A percentile compares a stretch with the other conserved stretches of the same genome.
These are phyloP conservation scores for Mellilla xanthometata DNA, from an alignment of 2,888 invertebrate genomes.

Conservation along the genomic window DNA sequence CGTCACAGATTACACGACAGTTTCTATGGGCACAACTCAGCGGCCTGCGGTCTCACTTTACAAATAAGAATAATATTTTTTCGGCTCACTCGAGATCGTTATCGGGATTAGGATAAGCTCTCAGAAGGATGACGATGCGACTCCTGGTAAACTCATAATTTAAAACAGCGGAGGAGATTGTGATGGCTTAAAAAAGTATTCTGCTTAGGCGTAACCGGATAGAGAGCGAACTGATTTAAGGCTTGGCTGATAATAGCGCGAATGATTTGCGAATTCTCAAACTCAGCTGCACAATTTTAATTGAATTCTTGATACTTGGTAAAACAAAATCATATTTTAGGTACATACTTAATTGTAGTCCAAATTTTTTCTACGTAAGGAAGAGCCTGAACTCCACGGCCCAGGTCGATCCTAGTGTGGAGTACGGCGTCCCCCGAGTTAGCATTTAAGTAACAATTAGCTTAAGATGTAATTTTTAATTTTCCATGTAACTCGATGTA, in stretches of 20 bases:
- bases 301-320: too few relatives aligned
- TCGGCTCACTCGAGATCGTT: constrained; percentile 37
- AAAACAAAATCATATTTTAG: background rate
- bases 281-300: background rate
- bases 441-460: too few relatives aligned
- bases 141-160: constrained; percentile 25
- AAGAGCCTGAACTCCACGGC: too few relatives aligned
- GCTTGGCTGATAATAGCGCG: background rate
- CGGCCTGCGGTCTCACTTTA: constrained; percentile 31
- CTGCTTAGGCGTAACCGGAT: constrained; percentile 8
- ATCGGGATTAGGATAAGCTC: constrained; percentile 35
- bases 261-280: constrained; percentile 5
- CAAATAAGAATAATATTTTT: constrained; percentile 46
- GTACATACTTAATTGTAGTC: too few relatives aligned
- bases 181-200: constrained; percentile 20
- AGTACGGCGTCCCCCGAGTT: too few relatives aligned
- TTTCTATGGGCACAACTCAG: constrained; percentile 5
- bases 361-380: too few relatives aligned
- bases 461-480: too few relatives aligned
- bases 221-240: constrained; percentile 5
- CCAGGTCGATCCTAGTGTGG: too few relatives aligned
- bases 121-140: constrained; percentile 35
- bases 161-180: constrained; percentile 24
- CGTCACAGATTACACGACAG: constrained; percentile 12
- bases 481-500: too few relatives aligned